phyloP scores from a whole-genome alignment of 2,113 vertebrate genomes.

The Oryzias melastigma region DNA sequence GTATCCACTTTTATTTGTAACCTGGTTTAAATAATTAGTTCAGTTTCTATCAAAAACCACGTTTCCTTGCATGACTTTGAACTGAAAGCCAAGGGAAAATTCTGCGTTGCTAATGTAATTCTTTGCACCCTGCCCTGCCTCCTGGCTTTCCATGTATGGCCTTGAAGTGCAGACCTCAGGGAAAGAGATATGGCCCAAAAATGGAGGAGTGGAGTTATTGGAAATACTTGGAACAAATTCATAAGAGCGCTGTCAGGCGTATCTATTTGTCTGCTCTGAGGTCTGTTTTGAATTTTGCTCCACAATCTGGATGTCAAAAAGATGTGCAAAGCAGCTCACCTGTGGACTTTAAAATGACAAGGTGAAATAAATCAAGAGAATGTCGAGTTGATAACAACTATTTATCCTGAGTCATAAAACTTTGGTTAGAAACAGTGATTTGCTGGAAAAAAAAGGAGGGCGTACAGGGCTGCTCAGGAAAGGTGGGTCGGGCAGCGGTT shows the following conservation, averaged over 20 bases:
- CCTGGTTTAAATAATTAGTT: slow-evolving; percentile 29
- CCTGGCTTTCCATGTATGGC: slow-evolving; percentile 61
- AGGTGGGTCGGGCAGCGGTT: background rate
- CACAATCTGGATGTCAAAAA: slow-evolving; percentile 37
- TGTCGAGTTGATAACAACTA: background rate
- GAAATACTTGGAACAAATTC: slow-evolving; percentile 59
- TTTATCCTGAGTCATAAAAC: slow-evolving; percentile 7
- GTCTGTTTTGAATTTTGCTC: slow-evolving; percentile 57
- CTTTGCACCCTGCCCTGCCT: slow-evolving; percentile 27
- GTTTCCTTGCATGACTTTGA: slow-evolving; percentile 37
- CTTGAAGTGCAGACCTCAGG: slow-evolving; percentile 47
- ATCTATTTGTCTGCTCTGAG: slow-evolving; percentile 48
- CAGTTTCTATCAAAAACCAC: slow-evolving; percentile 55
- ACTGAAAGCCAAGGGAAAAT: slow-evolving; percentile 24
- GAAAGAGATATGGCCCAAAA: slow-evolving; percentile 44
- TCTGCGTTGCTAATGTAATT: slow-evolving; percentile 45
- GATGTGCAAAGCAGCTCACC: slow-evolving; percentile 29
- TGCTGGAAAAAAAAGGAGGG: background rate
- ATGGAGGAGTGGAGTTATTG: slow-evolving; percentile 45
- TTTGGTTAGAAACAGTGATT: background rate
- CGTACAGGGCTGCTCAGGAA: background rate
- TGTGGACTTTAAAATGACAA: slow-evolving; percentile 20
- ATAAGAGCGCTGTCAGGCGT: slow-evolving; percentile 43
- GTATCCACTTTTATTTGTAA: slow-evolving; percentile 3
- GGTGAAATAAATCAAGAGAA: slow-evolving; percentile 21